Base-by-base conservation (phyloP, 2,797 vertebrate genomes). In the Mus caroli region DNA sequence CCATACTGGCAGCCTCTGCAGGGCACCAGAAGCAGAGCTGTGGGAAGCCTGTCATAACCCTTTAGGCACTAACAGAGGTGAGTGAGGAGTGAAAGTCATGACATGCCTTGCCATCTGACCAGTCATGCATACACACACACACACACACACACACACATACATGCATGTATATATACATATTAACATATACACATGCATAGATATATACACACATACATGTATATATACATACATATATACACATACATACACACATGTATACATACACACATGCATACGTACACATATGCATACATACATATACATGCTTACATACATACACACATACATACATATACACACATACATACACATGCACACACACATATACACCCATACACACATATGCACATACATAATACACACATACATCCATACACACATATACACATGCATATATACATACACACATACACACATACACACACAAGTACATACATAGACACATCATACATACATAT, bases 251-350 rank as follows among this genome's bases (percentile, higher is more conserved):
- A 31, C 6, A 15, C 1, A 19, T 1, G 19, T 6, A 69, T 17
- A n/a, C 2, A 3, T 14, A 34, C 0, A 69, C 3, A 17, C 14
- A 69, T 3, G 17, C 3, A 2, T 6, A n/a, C 6, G 15, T 6
- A 14, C 28, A 34, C 2, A 69, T 2, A 69, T 8, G 17, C 6
- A 69, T 8, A 17, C 3, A n/a, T 12, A 34, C 2, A 69, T 1
- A n/a, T 1, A 8, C 0, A 8, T 8, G 14, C 5, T n/a, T 3
- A 8, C 12, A 64, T 6, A 64, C 24, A 64, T 4, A 5, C 4
- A 64, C 12, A 5, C 62, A 64, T 14, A 14, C 62, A 64, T 10
- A 13, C 10, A 64, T 1, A 60, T 4, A 14, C 6, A 34, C 14
- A 67, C 2, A 67, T 7, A 67, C 1, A 67, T 5, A 67, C 6